Evolutionary conservation across 2,888 invertebrate genomes (phyloP).

Genomic region (Hipparchia sbordonii): DNA sequence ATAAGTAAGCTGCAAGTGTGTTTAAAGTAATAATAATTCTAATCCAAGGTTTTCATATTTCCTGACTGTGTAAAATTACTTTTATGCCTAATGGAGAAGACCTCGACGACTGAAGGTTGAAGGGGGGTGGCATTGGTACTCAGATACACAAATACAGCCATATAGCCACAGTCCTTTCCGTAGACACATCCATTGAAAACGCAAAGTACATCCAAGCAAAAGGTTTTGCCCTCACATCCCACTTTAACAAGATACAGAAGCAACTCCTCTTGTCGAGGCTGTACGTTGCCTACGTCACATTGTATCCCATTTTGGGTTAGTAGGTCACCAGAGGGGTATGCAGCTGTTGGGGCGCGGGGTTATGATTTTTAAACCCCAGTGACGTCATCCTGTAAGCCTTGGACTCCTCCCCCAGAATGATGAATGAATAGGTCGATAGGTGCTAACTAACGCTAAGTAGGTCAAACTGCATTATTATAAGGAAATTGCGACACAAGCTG

Average conservation of each 20-base stretch:
- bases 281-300: constrained; percentile 75
- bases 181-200: constrained; percentile 74
- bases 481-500: constrained; percentile 11
- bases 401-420: constrained; percentile 62
- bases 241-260: constrained; percentile 37
- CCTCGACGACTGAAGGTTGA: constrained; percentile 49
- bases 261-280: constrained; percentile 52
- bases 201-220: constrained; percentile 48
- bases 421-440: constrained; percentile 73
- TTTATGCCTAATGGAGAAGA: constrained; percentile 32
- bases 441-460: constrained; percentile 46
- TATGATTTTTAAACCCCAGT: constrained; percentile 69
- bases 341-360: constrained; percentile 62
- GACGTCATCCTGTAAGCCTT: constrained; percentile 64
- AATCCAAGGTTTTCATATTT: constrained; percentile 29
- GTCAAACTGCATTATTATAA: constrained; percentile 34
- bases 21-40: neutral
- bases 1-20: neutral
- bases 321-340: constrained; percentile 77
- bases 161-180: constrained; percentile 51
- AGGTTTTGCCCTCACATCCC: constrained; percentile 51
- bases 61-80: constrained; percentile 22
- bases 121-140: constrained; percentile 47
- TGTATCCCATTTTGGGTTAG: constrained; percentile 73
- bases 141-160: constrained; percentile 45